Percentiles rank a stretch among this genome's conserved stretches.
phyloP scores from a whole-genome alignment of 2,888 invertebrate genomes.

The Drosophila bunnanda region DNA sequence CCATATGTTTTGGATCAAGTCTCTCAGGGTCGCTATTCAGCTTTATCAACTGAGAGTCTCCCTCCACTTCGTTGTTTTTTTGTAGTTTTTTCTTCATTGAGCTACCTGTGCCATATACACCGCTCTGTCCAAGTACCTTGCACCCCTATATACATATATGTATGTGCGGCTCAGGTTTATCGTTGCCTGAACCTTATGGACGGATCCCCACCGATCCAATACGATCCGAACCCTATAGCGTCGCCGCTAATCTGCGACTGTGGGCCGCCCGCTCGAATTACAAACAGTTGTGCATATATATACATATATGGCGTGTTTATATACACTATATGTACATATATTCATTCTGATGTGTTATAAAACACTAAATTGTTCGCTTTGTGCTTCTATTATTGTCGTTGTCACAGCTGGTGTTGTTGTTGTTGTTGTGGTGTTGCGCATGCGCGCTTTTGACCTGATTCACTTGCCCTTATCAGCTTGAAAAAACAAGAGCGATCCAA shows the following conservation, averaged over 20 bases:
- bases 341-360: slow-evolving; percentile 11
- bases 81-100: neutral
- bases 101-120: slow-evolving; percentile 27
- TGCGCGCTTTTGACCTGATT: slow-evolving; percentile 74
- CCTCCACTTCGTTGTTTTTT: neutral
- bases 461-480: slow-evolving; percentile 59
- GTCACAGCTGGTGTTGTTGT: slow-evolving; percentile 3
- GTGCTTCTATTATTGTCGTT: slow-evolving; percentile 16
- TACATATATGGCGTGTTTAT: slow-evolving; percentile 9
- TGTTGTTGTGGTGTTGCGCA: slow-evolving; percentile 57
- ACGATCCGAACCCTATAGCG: slow-evolving; percentile 11
- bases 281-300: slow-evolving; percentile 28
- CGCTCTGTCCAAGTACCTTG: slow-evolving; percentile 9
- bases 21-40: slow-evolving; percentile 20
- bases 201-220: slow-evolving; percentile 10
- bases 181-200: slow-evolving; percentile 6
- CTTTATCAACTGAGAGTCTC: slow-evolving; percentile 4
- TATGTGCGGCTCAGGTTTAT: slow-evolving; percentile 18
- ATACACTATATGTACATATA: slow-evolving; percentile 12
- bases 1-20: slow-evolving; percentile 8
- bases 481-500: slow-evolving; percentile 20
- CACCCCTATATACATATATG: slow-evolving; percentile 18
- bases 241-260: slow-evolving; percentile 48
- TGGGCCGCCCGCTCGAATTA: slow-evolving; percentile 28
- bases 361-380: slow-evolving; percentile 21